Base-by-base conservation (phyloP, 2,113 vertebrate genomes). In the Syngnathus floridae region DNA sequence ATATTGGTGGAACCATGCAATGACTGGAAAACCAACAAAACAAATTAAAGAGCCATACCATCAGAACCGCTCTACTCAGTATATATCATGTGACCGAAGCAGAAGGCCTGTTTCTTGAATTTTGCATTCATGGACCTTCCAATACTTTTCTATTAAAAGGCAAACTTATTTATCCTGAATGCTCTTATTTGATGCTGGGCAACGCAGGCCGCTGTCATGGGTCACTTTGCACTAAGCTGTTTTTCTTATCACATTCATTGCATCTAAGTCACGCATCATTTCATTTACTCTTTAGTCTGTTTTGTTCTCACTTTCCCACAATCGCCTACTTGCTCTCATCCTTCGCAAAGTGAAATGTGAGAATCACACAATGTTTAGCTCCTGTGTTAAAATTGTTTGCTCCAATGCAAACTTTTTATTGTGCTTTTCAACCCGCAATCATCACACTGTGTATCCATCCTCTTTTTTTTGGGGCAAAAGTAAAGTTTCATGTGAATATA, bases 251-350 rank as follows among this genome's bases (percentile, higher is more conserved):
- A 21, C 62, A 38, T 22, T 46, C 17, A n/a, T 70, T 60, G n/a
- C 12, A 19, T 64, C 2, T 58, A 64, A 58, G 55, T 63, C 13
- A 37, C 57, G 21, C 31, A 3, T 37, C 17, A 41, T 61, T 54
- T 58, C 14, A 8, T 51, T 57, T 76, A 81, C 78, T 88, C 79
- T 88, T 89, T 77, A 87, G 43, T 87, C 75, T 80, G 78, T 79
- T 84, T 85, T 82, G 77, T 65, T 74, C 66, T 74, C 76, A 55
- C 67, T 22, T 79, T 67, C 71, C 74, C 71, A 57, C 84, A 70
- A 79, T 83, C 79, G 31, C 82, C 85, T 65, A 87, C 86, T 73
- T 90, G 48, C 84, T 75, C 72, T 56, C 22, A 41, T 26, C 77
- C 63, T 55, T 71, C 62, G 4, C 21, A 67, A 36, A 66, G 70